Evolutionary conservation across 35 echinoderm and acorn worm species (phyloP), one percentile per base, ranked within the genome.

Genomic region (Heliocidaris erythrogramma): DNA sequence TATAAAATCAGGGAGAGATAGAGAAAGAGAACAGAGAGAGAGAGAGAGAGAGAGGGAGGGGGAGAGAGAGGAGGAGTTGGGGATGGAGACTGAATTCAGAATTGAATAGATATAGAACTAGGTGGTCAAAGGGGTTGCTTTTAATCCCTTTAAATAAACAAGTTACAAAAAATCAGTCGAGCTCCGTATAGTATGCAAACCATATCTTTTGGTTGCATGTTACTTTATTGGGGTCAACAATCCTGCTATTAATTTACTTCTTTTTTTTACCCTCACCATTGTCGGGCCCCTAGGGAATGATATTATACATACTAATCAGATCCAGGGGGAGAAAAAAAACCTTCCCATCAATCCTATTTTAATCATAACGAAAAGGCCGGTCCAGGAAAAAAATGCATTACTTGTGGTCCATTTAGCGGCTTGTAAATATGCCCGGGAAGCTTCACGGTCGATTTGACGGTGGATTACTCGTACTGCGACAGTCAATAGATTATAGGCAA

Each of bases 401-500:
- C 47, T 47, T 89, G 31, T n/a, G 87, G 87, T 89, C 87, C 87
- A 89, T 89, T 89, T 89, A 89, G 31, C 17, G 14, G 87, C 87
- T 48, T 89, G 87, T 89, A 89, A 89, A 89, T 89, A 89, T 89
- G 87, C 12, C 87, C 29, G 30, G 87, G 87, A 42, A 89, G 31
- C 87, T 89, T 89, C 87, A 89, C 47, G 87, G 87, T 47, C 87
- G 87, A 89, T 89, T 42, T 89, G 7, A 89, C 32, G 87, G 12
- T 48, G 47, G 14, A 48, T 89, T 89, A 89, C 87, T 48, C 24
- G 31, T 32, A 7, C 18, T 89, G 87, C 87, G 87, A 89, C 87
- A 89, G 87, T 89, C 65, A 89, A 89, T 89, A 89, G 87, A 89
- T 89, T 89, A 89, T 17, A 89, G 30, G 5, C 65, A 78, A n/a